phyloP scores from a whole-genome alignment of 2,113 vertebrate species.

The Lagopus leucura region DNA sequence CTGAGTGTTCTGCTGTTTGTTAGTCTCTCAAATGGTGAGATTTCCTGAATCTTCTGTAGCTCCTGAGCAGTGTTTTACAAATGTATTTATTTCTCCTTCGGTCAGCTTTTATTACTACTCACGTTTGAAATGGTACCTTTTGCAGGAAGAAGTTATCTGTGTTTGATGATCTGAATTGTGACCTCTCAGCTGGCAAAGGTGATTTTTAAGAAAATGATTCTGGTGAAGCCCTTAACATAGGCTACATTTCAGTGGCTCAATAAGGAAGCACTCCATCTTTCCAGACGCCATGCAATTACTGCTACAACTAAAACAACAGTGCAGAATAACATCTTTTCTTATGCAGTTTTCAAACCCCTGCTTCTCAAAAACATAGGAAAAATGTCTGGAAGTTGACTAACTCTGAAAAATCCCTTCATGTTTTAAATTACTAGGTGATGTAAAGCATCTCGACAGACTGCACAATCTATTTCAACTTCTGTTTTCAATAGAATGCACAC shows the following conservation, averaged over 20 bases:
- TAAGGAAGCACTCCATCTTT: background rate
- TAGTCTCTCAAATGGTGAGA: background rate
- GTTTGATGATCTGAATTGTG: background rate
- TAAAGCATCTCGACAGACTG: background rate
- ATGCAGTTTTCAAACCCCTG: rapidly evolving
- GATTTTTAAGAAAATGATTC: background rate
- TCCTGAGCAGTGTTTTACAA: background rate
- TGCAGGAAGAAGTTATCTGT: background rate
- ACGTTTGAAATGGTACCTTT: background rate
- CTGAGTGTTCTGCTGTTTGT: background rate
- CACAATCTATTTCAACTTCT: too few species aligned
- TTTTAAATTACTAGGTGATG: background rate
- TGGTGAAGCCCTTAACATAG: background rate
- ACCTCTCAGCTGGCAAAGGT: background rate
- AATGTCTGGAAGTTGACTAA: background rate
- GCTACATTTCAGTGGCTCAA: background rate
- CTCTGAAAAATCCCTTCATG: background rate
- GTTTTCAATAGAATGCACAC: background rate
- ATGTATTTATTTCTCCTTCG: background rate
- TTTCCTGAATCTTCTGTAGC: background rate
- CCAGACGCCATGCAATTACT: background rate
- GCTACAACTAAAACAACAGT: background rate
- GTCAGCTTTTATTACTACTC: background rate
- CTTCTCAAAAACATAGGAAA: background rate
- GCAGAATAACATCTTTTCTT: background rate